phyloP scores from a whole-genome alignment of 2,888 invertebrate genomes.

The Pseudanteris insignis region DNA sequence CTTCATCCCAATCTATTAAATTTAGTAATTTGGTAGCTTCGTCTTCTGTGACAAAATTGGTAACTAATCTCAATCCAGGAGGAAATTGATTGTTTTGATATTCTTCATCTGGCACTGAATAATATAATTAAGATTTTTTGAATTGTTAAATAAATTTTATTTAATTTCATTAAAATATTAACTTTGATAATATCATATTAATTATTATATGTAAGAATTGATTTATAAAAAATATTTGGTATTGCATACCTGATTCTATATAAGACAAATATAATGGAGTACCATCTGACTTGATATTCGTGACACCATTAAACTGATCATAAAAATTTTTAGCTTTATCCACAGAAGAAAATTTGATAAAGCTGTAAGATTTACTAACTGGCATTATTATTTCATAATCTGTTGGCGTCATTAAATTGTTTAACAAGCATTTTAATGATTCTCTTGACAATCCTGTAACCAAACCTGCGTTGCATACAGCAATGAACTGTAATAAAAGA shows the following conservation, averaged over 20 bases:
- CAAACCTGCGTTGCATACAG: constrained; percentile 88
- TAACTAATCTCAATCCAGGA: constrained; percentile 75
- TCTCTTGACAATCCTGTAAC: constrained; percentile 81
- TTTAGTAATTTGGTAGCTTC: constrained; percentile 75
- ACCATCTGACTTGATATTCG: constrained; percentile 70
- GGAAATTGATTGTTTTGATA: constrained; percentile 66
- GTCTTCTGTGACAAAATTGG: constrained; percentile 76
- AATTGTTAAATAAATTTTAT: too few species aligned
- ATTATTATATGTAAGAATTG: constrained; percentile 4
- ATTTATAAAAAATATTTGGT: constrained; percentile 10
- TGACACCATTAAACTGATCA: constrained; percentile 71
- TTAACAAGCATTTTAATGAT: constrained; percentile 69
- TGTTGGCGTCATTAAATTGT: constrained; percentile 65
- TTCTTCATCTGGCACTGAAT: constrained; percentile 61
- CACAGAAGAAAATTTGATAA: constrained; percentile 71
- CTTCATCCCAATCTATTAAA: constrained; percentile 69
- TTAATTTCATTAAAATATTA: neutral
- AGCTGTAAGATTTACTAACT: constrained; percentile 84
- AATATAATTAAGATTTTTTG: too few species aligned
- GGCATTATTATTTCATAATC: constrained; percentile 75
- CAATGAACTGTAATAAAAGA: constrained; percentile 72
- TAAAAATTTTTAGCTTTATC: constrained; percentile 71
- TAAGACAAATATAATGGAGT: constrained; percentile 75
- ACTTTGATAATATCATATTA: constrained; percentile 3
- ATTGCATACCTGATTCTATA: constrained; percentile 73